These are phyloP conservation scores for Apostichopus californicus DNA, from an alignment of 35 echinoderm and acorn worm species.

Conservation along the genomic window DNA sequence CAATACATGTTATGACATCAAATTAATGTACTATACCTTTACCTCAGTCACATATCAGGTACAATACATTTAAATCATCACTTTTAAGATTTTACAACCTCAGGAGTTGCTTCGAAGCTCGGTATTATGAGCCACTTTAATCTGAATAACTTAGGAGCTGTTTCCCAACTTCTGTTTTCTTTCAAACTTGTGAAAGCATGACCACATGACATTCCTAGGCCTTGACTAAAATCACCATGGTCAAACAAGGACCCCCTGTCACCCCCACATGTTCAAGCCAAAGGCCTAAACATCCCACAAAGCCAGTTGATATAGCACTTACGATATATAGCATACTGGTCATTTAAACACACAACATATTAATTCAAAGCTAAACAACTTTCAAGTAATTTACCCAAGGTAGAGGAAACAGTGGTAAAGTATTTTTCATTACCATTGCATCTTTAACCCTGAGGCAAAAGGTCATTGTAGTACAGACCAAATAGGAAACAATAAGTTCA, in stretches of 20 bases:
- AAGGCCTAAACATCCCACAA: neutral
- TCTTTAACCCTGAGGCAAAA: neutral
- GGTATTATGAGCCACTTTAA: too few relatives aligned
- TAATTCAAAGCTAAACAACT: neutral
- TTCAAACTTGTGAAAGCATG: neutral
- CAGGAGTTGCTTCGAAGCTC: too few relatives aligned
- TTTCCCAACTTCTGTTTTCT: neutral
- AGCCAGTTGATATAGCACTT: neutral
- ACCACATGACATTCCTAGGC: neutral
- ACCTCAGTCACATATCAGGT: too few relatives aligned
- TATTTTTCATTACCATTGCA: neutral
- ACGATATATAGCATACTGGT: neutral
- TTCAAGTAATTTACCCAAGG: neutral
- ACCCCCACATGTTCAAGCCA: neutral
- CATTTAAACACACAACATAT: neutral
- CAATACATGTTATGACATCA: too few relatives aligned
- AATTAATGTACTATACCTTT: too few relatives aligned
- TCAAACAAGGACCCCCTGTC: neutral
- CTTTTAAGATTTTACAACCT: too few relatives aligned
- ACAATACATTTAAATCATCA: too few relatives aligned
- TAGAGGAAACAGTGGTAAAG: neutral
- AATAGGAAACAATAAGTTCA: neutral
- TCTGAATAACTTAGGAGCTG: too few relatives aligned
- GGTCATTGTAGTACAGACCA: neutral
- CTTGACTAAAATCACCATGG: neutral